phyloP scores from a whole-genome alignment of 2,797 vertebrate species.

The Babyrousa celebensis region DNA sequence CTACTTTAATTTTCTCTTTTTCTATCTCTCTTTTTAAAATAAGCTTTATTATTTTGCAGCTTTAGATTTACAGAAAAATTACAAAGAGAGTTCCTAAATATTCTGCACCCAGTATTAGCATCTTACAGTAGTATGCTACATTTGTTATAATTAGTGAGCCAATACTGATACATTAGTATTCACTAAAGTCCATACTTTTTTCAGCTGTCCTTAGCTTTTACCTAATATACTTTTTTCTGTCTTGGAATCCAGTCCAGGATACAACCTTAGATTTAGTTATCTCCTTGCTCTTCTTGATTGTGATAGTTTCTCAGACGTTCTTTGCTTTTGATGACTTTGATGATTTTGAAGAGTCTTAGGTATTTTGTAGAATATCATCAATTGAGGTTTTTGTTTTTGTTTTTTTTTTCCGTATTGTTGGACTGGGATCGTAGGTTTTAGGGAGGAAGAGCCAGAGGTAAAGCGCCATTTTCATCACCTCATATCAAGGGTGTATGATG shows the following conservation, averaged over 20 bases:
- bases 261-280: not conserved
- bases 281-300: not conserved
- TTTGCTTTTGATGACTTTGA: not conserved
- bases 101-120: not conserved
- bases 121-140: not conserved
- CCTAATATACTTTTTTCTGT: not conserved
- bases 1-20: not conserved
- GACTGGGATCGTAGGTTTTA: not conserved
- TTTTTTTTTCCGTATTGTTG: not conserved
- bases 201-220: not conserved
- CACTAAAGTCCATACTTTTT: not conserved
- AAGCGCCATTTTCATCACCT: not conserved
- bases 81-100: not conserved
- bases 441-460: not conserved
- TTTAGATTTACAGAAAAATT: not conserved
- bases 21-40: not conserved
- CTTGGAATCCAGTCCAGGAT: not conserved
- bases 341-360: not conserved
- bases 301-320: not conserved
- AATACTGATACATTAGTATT: not conserved
- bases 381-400: not conserved
- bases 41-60: not conserved
- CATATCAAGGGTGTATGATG: not conserved
- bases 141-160: not conserved
- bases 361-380: constrained; percentile 12